Evolutionary conservation across 1,140 invertebrate genomes (phyloP), one percentile per base, ranked within the genome.

Genomic region (Pogonus chalceus): DNA sequence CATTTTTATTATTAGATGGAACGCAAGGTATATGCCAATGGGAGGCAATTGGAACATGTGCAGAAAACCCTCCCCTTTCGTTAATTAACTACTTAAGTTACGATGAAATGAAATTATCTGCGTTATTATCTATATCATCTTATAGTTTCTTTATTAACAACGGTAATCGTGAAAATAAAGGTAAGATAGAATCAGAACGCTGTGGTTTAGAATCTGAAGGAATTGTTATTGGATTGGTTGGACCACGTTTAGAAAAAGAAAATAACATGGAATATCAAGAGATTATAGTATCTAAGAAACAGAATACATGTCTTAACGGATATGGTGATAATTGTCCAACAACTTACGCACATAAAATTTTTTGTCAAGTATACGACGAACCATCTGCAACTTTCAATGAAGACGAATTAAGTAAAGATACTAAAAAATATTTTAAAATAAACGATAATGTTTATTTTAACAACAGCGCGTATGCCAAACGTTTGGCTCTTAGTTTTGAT

Each of bases 251-350:
- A 49, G 63, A 72, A 56, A 68, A 73, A 9, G 56, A 59, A 7
- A 53, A 60, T 2, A 63, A 70, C 1, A 76, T 75, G 74, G 73
- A 75, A 16, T 75, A 69, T 54, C 71, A 75, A 56, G 73, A 75
- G 20, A 68, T 74, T 21, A 52, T 76, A 0, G 67, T 73, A 39
- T 70, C 67, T 0, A 61, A 68, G 24, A 59, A 69, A 39, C 73
- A 75, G 62, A 75, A 74, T 49, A 65, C 57, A 9, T 49, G 64
- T 2, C 67, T 67, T 10, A 69, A 74, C 24, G 72, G 73, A 1
- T 64, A 60, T 46, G 73, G 72, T 21, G 66, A 67, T 0, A 68
- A 70, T 37, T 62, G 65, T 26, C 64, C 70, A 0, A 65, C 67
- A 1, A 65, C 68, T 2, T 72, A 68, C 1, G 68, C 69, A 0